These are phyloP conservation scores for Oreochromis niloticus DNA, from an alignment of 2,113 vertebrate genomes.

Conservation along the genomic window DNA sequence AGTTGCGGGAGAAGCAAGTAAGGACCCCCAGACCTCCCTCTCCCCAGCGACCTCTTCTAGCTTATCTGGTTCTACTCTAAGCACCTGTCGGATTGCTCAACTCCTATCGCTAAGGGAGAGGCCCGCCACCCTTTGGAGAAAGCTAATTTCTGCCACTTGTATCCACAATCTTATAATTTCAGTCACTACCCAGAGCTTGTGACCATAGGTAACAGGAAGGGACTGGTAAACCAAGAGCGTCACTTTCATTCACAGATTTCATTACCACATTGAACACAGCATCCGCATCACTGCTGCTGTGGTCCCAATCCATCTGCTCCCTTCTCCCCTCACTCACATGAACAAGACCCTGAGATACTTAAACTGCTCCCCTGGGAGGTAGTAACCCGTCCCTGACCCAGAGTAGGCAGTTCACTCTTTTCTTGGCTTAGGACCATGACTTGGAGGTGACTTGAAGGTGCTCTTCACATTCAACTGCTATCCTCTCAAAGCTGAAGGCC, in stretches of 20 bases:
- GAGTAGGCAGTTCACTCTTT: neutral
- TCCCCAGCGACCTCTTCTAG: neutral
- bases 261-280: too few relatives aligned
- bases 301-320: neutral
- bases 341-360: neutral
- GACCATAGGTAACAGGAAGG: neutral
- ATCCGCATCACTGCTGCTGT: neutral
- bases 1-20: neutral
- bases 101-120: neutral
- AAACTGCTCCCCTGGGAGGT: neutral
- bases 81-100: neutral
- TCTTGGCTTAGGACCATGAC: neutral
- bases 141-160: neutral
- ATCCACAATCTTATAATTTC: neutral
- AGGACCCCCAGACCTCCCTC: neutral
- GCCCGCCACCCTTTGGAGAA: neutral
- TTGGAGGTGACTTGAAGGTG: neutral
- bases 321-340: neutral
- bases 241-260: too few relatives aligned
- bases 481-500: neutral
- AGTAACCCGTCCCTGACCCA: neutral
- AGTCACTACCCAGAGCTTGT: neutral
- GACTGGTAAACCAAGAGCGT: neutral
- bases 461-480: neutral
- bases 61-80: neutral